Evolutionary conservation across 2,797 vertebrate genomes (phyloP).

Genomic region (Spheniscus humboldti): DNA sequence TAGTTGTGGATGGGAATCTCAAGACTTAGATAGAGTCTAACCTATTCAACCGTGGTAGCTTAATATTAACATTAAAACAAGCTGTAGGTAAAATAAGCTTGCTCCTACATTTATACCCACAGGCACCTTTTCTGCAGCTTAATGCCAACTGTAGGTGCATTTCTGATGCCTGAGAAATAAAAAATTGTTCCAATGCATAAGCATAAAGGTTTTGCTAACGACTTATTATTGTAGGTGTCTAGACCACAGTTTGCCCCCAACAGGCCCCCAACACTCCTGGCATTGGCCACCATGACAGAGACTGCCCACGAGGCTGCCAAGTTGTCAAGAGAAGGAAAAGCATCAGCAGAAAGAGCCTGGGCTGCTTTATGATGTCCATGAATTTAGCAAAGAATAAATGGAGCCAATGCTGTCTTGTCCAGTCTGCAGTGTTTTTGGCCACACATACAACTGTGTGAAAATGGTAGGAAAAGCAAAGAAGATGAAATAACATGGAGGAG

Average conservation of each 20-base stretch:
- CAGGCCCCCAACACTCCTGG: background rate
- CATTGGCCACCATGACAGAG: background rate
- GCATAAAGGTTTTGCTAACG: background rate
- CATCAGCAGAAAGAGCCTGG: background rate
- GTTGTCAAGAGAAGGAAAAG: background rate
- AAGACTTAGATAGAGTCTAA: background rate
- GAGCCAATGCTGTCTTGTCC: background rate
- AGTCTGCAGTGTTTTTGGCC: background rate
- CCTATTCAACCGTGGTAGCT: background rate
- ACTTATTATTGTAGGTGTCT: background rate
- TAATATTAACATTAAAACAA: background rate
- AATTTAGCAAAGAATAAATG: background rate
- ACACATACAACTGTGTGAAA: background rate
- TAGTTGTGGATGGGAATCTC: background rate
- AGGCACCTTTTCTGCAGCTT: background rate
- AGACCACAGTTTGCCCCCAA: background rate
- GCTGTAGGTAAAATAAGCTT: background rate
- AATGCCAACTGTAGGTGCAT: background rate
- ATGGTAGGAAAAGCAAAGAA: background rate
- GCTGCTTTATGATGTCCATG: background rate
- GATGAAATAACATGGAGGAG: background rate
- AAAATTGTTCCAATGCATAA: background rate
- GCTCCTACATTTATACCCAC: background rate
- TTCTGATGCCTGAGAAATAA: background rate
- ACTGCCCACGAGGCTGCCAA: background rate